Evolutionary conservation across 1,140 invertebrate genomes (phyloP).

Genomic region (Matsumurasca onukii): DNA sequence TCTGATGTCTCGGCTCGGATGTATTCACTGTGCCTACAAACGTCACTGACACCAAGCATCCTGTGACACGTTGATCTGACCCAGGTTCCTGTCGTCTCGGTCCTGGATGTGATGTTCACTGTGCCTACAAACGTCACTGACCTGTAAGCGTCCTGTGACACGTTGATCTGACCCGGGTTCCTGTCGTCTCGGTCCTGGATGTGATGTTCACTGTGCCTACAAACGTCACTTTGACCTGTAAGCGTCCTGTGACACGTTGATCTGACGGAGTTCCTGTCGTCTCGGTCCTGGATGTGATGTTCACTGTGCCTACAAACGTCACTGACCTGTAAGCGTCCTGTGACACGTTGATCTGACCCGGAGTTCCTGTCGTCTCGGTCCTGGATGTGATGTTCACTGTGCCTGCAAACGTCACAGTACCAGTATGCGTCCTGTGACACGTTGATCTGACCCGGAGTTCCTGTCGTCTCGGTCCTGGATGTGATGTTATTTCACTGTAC

Average conservation of each 20-base stretch:
- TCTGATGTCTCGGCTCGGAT: no score
- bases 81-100: constrained; percentile 92
- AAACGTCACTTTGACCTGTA: no score
- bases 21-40: no score
- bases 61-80: constrained; percentile 84
- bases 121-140: constrained; percentile 97
- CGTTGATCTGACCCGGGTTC: constrained; percentile 88
- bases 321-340: constrained; percentile 10
- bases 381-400: constrained; percentile 94
- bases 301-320: no score
- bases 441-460: constrained; percentile 87
- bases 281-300: no score
- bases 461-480: constrained; percentile 93
- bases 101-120: constrained; percentile 92
- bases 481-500: constrained; percentile 98
- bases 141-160: constrained; percentile 8
- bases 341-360: constrained; percentile 78
- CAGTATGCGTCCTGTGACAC: constrained; percentile 37
- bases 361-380: constrained; percentile 91
- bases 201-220: constrained; percentile 96
- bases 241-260: no score
- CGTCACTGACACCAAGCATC: no score
- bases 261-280: no score
- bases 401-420: constrained; percentile 92
- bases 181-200: constrained; percentile 93